These are phyloP conservation scores for Choloepus hoffmanni DNA, from an alignment of 2,113 vertebrate species.

Conservation along the genomic window DNA sequence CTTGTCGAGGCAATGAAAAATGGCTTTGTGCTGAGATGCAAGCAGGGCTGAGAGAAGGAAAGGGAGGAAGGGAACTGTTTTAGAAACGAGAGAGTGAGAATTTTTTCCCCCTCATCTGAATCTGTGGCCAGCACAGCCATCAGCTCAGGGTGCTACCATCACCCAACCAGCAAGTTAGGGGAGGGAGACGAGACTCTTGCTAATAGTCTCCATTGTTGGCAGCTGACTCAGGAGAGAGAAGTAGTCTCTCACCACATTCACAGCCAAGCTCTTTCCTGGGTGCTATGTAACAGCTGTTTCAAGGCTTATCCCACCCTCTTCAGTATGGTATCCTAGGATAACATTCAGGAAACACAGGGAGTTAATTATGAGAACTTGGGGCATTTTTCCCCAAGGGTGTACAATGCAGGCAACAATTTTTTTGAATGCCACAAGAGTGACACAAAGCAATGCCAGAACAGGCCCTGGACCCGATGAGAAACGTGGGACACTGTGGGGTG, in stretches of 20 bases:
- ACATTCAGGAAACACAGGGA: accelerated
- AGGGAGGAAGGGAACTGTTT: no score
- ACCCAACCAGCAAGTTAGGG: accelerated
- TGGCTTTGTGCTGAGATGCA: not conserved
- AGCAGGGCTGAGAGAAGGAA: not conserved
- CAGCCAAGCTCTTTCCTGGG: not conserved
- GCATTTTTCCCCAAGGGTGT: not conserved
- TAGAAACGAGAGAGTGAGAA: accelerated
- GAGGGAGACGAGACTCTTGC: no score
- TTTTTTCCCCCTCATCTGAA: not conserved
- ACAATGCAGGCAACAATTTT: not conserved
- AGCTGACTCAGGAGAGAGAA: no score
- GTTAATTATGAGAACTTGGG: no score
- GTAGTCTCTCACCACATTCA: accelerated
- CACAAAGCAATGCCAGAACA: accelerated
- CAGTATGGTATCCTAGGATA: accelerated
- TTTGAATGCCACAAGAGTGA: no score
- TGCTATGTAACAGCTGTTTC: accelerated
- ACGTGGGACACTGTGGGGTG: accelerated
- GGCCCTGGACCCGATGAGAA: no score
- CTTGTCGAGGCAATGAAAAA: not conserved
- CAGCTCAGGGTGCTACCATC: not conserved
- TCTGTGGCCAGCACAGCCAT: accelerated
- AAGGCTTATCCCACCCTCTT: accelerated
- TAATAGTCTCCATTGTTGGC: not conserved